A percentile compares a stretch with the other conserved stretches of the same genome.
phyloP scores from a whole-genome alignment of 1,140 invertebrate species.

The Mactra quadrangularis region DNA sequence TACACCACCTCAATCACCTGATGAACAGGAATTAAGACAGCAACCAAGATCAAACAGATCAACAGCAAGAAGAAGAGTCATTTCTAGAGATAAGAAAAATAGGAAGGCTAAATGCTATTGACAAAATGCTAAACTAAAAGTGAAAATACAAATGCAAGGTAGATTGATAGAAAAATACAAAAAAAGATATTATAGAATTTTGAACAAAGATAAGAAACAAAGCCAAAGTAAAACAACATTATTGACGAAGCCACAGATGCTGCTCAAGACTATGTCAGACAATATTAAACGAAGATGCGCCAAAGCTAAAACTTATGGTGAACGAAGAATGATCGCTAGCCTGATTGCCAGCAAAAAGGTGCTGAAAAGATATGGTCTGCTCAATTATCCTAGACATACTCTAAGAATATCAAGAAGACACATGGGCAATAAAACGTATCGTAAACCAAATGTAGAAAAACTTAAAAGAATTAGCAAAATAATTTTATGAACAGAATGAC shows the following conservation, averaged over 20 bases:
- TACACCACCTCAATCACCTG: slow-evolving; percentile 13
- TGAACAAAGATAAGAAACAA: background rate
- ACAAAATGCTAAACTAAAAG: slow-evolving; percentile 2
- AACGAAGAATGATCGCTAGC: background rate
- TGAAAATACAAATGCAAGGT: background rate
- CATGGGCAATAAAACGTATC: background rate
- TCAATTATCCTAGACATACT: too few relatives aligned
- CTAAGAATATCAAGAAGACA: too few relatives aligned
- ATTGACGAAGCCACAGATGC: background rate
- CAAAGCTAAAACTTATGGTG: background rate
- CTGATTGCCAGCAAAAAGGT: background rate
- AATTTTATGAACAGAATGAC: slow-evolving; percentile 4
- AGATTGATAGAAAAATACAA: slow-evolving; percentile 21
- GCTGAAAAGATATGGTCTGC: too few relatives aligned
- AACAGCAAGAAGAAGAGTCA: too few relatives aligned
- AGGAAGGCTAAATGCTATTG: slow-evolving; percentile 1
- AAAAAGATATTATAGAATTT: background rate
- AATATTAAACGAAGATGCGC: background rate
- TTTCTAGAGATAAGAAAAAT: background rate
- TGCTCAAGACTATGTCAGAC: background rate
- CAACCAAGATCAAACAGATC: too few relatives aligned
- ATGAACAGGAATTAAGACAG: background rate
- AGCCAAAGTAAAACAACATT: background rate
- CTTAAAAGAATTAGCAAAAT: background rate
- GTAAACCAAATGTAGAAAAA: background rate